Conservation (phyloP, 2,888 invertebrate species). For the Strigamia transsilvanica region DNA sequence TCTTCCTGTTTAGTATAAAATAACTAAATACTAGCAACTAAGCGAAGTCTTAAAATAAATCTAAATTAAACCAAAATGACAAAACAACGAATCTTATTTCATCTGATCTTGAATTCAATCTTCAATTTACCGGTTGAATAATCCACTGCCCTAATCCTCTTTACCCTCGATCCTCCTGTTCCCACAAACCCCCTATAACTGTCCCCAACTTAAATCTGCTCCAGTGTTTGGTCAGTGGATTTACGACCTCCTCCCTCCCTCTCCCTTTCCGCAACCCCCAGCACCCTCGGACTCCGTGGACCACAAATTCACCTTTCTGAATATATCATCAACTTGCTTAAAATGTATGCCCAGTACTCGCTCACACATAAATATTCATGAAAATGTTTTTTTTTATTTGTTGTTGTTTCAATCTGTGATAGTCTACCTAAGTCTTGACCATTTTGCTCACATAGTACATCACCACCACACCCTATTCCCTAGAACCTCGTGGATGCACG, state of each 20-base stretch:
- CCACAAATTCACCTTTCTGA: not conserved
- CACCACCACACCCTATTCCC: not conserved
- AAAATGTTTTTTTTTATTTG: not conserved
- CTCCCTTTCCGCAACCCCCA: not conserved
- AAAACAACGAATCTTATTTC: not conserved
- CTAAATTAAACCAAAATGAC: no score
- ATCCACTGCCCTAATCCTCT: conserved; percentile 45
- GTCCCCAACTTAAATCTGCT: conserved; percentile 23
- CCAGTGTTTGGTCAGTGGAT: conserved; percentile 51
- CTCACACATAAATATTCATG: not conserved
- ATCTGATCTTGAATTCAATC: conserved; percentile 5
- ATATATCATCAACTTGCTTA: not conserved
- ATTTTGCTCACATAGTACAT: not conserved
- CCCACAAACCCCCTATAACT: conserved; percentile 23
- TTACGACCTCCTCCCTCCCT: conserved; percentile 11
- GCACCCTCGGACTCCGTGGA: not conserved
- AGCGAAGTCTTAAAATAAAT: not conserved
- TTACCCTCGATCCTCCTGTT: conserved; percentile 22
- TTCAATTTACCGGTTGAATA: conserved; percentile 36
- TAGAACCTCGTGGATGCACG: not conserved
- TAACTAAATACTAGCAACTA: no score
- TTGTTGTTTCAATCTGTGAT: not conserved
- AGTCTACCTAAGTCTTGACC: conserved; percentile 3
- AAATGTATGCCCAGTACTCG: not conserved
- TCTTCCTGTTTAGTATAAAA: no score